A percentile compares a stretch with the other conserved stretches of the same genome.
phyloP scores from a whole-genome alignment of 2,888 invertebrate species.

The Nymphalis urticae region DNA sequence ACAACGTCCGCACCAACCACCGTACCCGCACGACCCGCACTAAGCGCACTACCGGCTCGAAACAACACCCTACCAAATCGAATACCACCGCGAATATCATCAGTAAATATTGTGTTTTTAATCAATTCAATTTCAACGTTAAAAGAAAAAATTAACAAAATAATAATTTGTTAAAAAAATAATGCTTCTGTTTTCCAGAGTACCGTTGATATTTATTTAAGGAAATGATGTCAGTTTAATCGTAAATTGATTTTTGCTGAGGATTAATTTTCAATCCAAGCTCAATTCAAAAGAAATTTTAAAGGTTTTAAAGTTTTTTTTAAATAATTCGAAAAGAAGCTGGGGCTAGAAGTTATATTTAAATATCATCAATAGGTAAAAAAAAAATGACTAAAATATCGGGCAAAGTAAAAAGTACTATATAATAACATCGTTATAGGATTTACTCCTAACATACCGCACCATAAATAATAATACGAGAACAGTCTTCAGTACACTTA shows the following conservation, averaged over 20 bases:
- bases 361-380: too few relatives aligned
- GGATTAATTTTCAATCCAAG: neutral
- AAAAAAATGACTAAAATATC: too few relatives aligned
- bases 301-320: too few relatives aligned
- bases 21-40: slow-evolving; percentile 24
- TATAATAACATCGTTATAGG: too few relatives aligned
- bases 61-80: neutral
- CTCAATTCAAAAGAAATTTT: neutral
- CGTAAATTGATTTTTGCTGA: neutral
- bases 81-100: slow-evolving; percentile 30
- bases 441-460: too few relatives aligned
- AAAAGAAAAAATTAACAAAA: neutral
- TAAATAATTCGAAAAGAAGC: too few relatives aligned
- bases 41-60: slow-evolving; percentile 27
- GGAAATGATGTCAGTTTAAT: neutral
- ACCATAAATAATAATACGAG: neutral
- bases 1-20: slow-evolving; percentile 33
- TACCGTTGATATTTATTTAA: neutral
- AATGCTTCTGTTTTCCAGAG: neutral
- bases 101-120: slow-evolving; percentile 18
- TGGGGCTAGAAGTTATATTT: too few relatives aligned
- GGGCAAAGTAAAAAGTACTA: too few relatives aligned
- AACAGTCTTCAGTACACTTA: neutral
- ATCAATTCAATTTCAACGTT: neutral
- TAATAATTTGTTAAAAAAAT: neutral